These are phyloP conservation scores for Takifugu bimaculatus DNA, from an alignment of 2,113 vertebrate genomes.

Conservation along the genomic window DNA sequence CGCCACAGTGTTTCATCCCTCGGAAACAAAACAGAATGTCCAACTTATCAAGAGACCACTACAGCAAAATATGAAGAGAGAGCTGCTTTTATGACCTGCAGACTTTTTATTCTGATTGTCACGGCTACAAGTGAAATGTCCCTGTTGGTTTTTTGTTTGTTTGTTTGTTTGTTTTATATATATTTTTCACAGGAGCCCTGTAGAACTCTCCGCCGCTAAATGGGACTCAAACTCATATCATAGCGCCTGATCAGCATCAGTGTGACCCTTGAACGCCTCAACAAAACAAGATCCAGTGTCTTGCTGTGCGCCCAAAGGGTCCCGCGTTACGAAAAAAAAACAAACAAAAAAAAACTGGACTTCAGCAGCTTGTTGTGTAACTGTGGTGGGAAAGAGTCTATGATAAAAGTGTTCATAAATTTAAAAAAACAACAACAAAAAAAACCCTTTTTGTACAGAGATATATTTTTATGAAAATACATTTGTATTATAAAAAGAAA, in stretches of 20 bases:
- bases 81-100: conserved; percentile 30
- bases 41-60: conserved; percentile 31
- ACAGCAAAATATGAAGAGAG: conserved; percentile 31
- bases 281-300: conserved; percentile 14
- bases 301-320: conserved; percentile 57
- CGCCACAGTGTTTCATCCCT: conserved; percentile 21
- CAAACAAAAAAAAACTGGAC: conserved; percentile 36
- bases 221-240: conserved; percentile 21
- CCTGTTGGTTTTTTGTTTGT: neutral
- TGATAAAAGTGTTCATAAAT: conserved; percentile 67
- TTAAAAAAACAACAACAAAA: conserved; percentile 45
- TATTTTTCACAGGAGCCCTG: conserved; percentile 26
- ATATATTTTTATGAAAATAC: conserved; percentile 99
- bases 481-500: conserved; percentile 97
- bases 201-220: conserved; percentile 29
- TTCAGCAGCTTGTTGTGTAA: conserved; percentile 46
- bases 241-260: conserved; percentile 21
- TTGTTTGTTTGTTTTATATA: conserved; percentile 12
- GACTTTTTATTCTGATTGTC: conserved; percentile 32
- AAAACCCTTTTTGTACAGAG: conserved; percentile 93
- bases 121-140: conserved; percentile 5
- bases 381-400: conserved; percentile 43
- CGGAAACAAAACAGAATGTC: conserved; percentile 31
- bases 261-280: conserved; percentile 36
- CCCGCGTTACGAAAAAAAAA: conserved; percentile 30